Evolutionary conservation across 2,888 invertebrate species (phyloP).

Genomic region (Drosophila maculinotata): DNA sequence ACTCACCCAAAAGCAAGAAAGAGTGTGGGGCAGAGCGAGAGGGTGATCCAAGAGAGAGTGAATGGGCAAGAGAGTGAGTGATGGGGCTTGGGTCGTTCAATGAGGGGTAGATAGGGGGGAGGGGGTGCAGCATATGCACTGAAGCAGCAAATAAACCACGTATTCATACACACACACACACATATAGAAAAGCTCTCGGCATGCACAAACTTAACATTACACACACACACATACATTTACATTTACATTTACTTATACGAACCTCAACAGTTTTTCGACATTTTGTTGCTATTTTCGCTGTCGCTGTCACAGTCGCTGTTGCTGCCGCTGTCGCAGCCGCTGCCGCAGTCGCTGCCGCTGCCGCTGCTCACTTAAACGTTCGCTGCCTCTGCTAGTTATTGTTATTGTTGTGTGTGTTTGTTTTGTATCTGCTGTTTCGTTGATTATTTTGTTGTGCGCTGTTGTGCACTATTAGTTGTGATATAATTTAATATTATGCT

Average conservation of each 20-base stretch:
- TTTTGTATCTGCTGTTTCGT: conserved; percentile 69
- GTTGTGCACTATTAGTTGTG: conserved; percentile 57
- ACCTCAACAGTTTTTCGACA: conserved; percentile 80
- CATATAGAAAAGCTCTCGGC: conserved; percentile 43
- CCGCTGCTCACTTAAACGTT: conserved; percentile 58
- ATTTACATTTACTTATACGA: conserved; percentile 40
- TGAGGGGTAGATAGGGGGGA: conserved; percentile 22
- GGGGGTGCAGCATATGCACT: conserved; percentile 70
- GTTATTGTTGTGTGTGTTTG: conserved; percentile 52
- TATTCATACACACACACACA: conserved; percentile 56
- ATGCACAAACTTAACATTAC: conserved; percentile 56
- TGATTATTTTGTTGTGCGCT: conserved; percentile 66
- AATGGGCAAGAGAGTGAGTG: conserved; percentile 24
- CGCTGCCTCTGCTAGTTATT: conserved; percentile 45
- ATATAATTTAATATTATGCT: conserved; percentile 57
- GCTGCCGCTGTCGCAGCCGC: conserved; percentile 31
- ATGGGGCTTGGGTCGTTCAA: neutral
- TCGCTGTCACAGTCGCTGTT: conserved; percentile 38
- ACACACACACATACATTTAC: conserved; percentile 26
- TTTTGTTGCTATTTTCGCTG: conserved; percentile 73
- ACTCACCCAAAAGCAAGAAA: conserved; percentile 32
- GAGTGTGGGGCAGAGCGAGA: conserved; percentile 16
- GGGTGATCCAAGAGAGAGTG: conserved; percentile 38
- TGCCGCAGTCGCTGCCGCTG: too few species aligned
- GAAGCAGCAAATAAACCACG: conserved; percentile 79